Evolutionary conservation across 2,888 invertebrate genomes (phyloP).

Genomic region (Urechis unicinctus): DNA sequence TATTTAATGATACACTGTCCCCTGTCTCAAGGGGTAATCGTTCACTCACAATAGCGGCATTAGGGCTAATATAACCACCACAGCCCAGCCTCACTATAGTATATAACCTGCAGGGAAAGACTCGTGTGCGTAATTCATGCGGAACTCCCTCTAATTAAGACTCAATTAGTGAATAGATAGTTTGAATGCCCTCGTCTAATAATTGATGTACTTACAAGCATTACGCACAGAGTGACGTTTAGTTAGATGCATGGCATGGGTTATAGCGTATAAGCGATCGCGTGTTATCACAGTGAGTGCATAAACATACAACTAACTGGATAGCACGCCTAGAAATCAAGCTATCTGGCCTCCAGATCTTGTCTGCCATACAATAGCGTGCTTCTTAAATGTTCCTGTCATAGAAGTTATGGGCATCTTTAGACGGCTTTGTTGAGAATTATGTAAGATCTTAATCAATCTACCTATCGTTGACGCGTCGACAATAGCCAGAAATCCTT

Average conservation of each 20-base stretch:
- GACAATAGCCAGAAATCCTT: conserved; percentile 88
- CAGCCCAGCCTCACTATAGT: conserved; percentile 88
- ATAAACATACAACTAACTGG: conserved; percentile 89
- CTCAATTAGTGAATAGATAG: too few species aligned
- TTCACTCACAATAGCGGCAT: conserved; percentile 86
- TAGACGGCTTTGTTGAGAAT: too few species aligned
- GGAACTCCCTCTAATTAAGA: too few species aligned
- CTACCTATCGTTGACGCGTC: conserved; percentile 88
- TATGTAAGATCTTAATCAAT: too few species aligned
- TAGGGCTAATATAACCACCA: conserved; percentile 77
- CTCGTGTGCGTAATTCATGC: too few species aligned
- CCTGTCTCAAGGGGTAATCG: conserved; percentile 87
- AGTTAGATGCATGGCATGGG: conserved; percentile 94
- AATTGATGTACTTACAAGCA: conserved; percentile 57
- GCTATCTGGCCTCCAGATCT: conserved; percentile 86
- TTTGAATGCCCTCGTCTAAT: too few species aligned
- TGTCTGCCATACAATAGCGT: conserved; percentile 96
- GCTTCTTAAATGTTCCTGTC: conserved; percentile 82
- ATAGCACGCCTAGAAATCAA: conserved; percentile 88
- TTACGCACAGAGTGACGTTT: conserved; percentile 86
- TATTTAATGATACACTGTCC: conserved; percentile 65
- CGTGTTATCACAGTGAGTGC: conserved; percentile 93
- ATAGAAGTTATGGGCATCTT: too few species aligned
- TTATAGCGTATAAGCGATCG: conserved; percentile 88
- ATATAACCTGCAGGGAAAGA: conserved; percentile 63